Conservation (phyloP, 1,140 invertebrate genomes). For the Aphelenchoides fujianensis region DNA sequence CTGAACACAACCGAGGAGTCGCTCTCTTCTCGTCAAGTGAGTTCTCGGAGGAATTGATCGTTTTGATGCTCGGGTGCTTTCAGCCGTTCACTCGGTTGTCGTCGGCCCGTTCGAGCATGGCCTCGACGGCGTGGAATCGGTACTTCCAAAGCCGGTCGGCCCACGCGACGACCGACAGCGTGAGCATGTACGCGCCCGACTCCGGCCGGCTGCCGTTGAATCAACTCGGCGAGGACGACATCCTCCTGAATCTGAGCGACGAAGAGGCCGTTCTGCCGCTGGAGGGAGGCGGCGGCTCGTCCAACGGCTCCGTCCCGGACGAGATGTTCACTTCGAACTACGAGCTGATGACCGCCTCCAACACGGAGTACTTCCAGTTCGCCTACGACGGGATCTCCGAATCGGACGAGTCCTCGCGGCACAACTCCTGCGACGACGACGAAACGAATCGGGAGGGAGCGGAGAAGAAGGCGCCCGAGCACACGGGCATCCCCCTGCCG, state of each 20-base stretch:
- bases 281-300: not conserved
- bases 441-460: constrained; percentile 13
- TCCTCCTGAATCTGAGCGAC: not conserved
- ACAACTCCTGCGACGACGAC: constrained; percentile 34
- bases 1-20: constrained; percentile 36
- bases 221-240: constrained; percentile 39
- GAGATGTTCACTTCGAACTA: constrained; percentile 39
- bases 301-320: not conserved
- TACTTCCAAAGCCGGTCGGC: constrained; percentile 45
- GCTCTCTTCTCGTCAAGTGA: constrained; percentile 38
- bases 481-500: constrained; percentile 11
- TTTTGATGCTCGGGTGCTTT: constrained; percentile 4
- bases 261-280: not conserved
- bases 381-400: constrained; percentile 43
- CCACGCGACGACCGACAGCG: constrained; percentile 41
- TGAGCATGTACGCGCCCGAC: constrained; percentile 2
- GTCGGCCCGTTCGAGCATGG: constrained; percentile 46
- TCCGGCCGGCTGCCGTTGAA: constrained; percentile 27
- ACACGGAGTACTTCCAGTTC: constrained; percentile 43
- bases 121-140: constrained; percentile 48
- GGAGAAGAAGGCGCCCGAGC: constrained; percentile 3
- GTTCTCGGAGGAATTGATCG: constrained; percentile 1
- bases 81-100: constrained; percentile 48
- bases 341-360: constrained; percentile 16
- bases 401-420: constrained; percentile 43